phyloP scores from a whole-genome alignment of 2,888 invertebrate genomes.

The Cerastis rubricosa region DNA sequence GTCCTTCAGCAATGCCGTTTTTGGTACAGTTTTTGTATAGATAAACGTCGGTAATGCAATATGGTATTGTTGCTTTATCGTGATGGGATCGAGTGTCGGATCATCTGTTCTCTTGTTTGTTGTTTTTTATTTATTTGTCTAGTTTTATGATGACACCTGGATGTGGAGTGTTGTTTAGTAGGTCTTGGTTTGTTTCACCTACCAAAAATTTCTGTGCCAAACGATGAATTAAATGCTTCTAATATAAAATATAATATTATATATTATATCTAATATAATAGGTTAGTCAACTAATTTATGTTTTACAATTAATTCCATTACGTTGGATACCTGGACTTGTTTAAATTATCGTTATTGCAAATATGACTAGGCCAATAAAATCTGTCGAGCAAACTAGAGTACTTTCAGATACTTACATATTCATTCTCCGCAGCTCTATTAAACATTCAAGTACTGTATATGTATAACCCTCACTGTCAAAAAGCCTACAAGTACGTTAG shows the following conservation, averaged over 20 bases:
- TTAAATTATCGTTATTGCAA: not conserved
- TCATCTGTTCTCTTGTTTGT: constrained; percentile 73
- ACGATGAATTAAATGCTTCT: not conserved
- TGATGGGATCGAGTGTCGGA: constrained; percentile 78
- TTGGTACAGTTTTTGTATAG: constrained; percentile 73
- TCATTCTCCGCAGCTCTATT: constrained; percentile 23
- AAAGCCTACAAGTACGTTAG: constrained; percentile 34
- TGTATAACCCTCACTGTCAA: constrained; percentile 36
- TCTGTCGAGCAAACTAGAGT: not conserved
- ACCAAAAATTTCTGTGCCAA: too few relatives aligned
- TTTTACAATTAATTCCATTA: not conserved
- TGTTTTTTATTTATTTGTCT: constrained; percentile 62
- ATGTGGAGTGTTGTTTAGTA: constrained; percentile 7
- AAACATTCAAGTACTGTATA: constrained; percentile 37
- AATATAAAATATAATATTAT: too few relatives aligned
- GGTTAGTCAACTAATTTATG: not conserved
- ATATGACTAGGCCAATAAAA: not conserved
- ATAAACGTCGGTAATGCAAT: constrained; percentile 84
- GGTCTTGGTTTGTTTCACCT: not conserved
- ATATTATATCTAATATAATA: too few relatives aligned
- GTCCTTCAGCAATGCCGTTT: constrained; percentile 76
- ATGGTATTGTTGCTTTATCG: constrained; percentile 83
- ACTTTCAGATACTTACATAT: constrained; percentile 17
- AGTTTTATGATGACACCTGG: constrained; percentile 58
- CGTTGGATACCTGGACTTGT: not conserved